Base-by-base conservation (phyloP, 2,888 invertebrate species). In the Carabus problematicus region DNA sequence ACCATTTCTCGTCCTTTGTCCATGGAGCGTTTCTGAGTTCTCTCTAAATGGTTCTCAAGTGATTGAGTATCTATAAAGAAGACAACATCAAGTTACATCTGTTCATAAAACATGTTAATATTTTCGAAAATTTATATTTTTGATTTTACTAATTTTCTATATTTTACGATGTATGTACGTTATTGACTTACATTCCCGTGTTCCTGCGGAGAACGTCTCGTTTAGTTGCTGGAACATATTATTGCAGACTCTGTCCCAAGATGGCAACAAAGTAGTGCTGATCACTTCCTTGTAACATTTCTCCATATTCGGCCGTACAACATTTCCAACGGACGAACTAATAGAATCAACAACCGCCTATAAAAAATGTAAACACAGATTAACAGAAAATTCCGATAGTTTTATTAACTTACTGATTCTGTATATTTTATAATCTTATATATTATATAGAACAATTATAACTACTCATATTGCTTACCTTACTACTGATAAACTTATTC, bases 201-300 rank as follows among this genome's bases (percentile, higher is more conserved):
- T 94, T 64, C 98, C 98, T 72, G 87, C 87, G 62, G 91, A 89
- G 82, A 97, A 98, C 14, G 92, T 88, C 61, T 93, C 91, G 79
- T 95, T 95, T 68, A 98, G 86, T 82, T 98, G 97, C 55, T 89
- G 86, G 79, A 97, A 95, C 87, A 98, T 91, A 77, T 89, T 89
- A 76, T 91, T 89, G 75, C 93, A 93, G 66, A 93, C 89, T 79
- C 91, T 91, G 80, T 97, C 96, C 85, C 95, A 92, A 41, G 91
- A 88, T 2, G 97, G 97, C 76, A 96, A 84, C 55, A 95, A 85
- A 72, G 89, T 87, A 72, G 88, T 89, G 54, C 88, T 85, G 78
- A 96, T 89, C 29, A 92, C 88, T 64, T 93, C 91, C 72, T 90
- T 89, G 79, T 95, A 93, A 11, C 91, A 88, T 12, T 87, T 85